phyloP scores from a whole-genome alignment of 2,888 invertebrate species.

The Uropetala carovei region DNA sequence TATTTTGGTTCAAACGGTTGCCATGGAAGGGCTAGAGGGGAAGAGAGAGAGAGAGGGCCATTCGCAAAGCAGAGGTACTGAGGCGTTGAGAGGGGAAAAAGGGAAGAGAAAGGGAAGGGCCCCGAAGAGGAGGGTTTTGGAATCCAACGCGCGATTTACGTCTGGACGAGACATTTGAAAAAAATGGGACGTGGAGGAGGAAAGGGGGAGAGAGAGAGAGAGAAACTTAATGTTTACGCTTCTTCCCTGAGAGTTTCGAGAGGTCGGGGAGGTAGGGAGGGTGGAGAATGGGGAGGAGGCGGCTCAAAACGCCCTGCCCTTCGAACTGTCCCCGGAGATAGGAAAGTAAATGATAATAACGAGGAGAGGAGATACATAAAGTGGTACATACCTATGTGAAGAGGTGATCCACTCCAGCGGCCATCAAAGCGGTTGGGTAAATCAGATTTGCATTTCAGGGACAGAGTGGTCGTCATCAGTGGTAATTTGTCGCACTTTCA shows the following conservation, averaged over 20 bases:
- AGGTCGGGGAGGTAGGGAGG: background rate
- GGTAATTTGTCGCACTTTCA: too few relatives aligned
- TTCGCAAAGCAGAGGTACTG: constrained; percentile 1
- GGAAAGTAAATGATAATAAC: constrained; percentile 2
- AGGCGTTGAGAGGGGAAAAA: background rate
- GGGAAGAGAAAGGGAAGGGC: background rate
- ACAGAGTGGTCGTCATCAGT: too few relatives aligned
- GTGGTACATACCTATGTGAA: background rate
- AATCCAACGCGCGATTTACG: background rate
- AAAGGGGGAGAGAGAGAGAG: too few relatives aligned
- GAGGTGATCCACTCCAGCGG: background rate
- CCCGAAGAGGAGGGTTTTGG: background rate
- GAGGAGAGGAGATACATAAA: background rate
- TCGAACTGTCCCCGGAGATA: constrained; percentile 1
- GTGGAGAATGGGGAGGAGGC: background rate
- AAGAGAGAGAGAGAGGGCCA: background rate
- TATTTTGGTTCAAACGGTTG: constrained; percentile 28
- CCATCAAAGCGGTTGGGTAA: too few relatives aligned
- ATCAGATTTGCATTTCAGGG: too few relatives aligned
- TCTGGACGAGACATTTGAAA: background rate
- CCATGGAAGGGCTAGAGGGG: background rate
- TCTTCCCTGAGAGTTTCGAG: background rate
- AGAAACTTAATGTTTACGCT: constrained; percentile 31
- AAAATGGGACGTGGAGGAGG: constrained; percentile 32
- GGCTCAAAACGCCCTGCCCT: background rate